Percentiles rank a stretch among this genome's conserved stretches.
phyloP scores from a whole-genome alignment of 2,113 vertebrate genomes.

The Nothoprocta pentlandii region DNA sequence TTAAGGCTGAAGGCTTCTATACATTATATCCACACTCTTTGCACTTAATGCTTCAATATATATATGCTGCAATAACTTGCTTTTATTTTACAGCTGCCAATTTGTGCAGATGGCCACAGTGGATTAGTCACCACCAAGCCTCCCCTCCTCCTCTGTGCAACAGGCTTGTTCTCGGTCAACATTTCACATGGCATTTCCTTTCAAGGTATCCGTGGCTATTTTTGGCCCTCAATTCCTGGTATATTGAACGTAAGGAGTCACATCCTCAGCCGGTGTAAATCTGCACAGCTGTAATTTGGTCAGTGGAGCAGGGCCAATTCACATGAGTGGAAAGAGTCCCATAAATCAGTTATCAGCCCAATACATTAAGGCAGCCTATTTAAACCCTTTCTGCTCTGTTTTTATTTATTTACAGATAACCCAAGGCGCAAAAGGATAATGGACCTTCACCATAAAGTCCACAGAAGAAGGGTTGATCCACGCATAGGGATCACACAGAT shows the following conservation, averaged over 20 bases:
- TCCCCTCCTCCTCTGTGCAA: slow-evolving; percentile 41
- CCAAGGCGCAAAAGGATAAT: not conserved
- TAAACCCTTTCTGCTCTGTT: slow-evolving; percentile 1
- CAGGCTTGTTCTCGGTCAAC: slow-evolving; percentile 47
- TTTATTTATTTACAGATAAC: slow-evolving; percentile 23
- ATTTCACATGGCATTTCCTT: slow-evolving; percentile 70
- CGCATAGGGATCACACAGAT: not conserved
- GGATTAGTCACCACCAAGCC: slow-evolving; percentile 54
- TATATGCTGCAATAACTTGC: slow-evolving; percentile 32
- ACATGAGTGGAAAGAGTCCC: not conserved
- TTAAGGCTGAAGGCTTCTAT: slow-evolving; percentile 33
- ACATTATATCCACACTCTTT: not conserved
- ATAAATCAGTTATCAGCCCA: slow-evolving; percentile 60
- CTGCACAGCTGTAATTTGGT: slow-evolving; percentile 21
- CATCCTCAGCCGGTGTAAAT: slow-evolving; percentile 58
- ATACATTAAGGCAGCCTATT: slow-evolving; percentile 18
- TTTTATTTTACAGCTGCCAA: slow-evolving; percentile 61
- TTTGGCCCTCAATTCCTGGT: slow-evolving; percentile 40
- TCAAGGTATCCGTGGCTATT: slow-evolving; percentile 70
- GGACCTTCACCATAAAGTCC: not conserved
- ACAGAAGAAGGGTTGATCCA: not conserved
- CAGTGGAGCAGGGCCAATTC: slow-evolving; percentile 22
- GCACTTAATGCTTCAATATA: slow-evolving; percentile 33
- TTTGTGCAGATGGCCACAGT: slow-evolving; percentile 36
- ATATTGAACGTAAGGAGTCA: slow-evolving; percentile 17